phyloP scores from a whole-genome alignment of 2,113 vertebrate species.

The Cheirogaleus medius region DNA sequence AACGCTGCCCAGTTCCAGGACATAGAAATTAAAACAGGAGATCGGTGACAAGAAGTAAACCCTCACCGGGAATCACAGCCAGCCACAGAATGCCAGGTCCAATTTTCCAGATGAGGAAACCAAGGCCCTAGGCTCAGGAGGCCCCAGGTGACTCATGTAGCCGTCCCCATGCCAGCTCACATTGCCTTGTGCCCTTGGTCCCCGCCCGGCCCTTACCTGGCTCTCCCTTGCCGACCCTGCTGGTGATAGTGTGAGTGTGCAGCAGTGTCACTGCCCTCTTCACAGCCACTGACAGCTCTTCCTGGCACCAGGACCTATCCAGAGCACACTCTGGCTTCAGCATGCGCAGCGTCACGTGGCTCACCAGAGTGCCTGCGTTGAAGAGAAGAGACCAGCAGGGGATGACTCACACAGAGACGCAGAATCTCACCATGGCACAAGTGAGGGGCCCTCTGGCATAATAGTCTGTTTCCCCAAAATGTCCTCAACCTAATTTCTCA shows the following conservation, averaged over 20 bases:
- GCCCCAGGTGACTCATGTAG: accelerated
- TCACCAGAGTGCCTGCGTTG: conserved; percentile 90
- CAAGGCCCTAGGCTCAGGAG: neutral
- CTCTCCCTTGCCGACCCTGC: conserved; percentile 86
- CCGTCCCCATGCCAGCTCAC: neutral
- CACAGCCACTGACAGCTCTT: conserved; percentile 91
- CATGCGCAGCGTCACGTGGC: conserved; percentile 94
- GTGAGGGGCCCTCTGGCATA: neutral
- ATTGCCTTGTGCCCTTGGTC: accelerated
- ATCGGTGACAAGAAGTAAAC: neutral
- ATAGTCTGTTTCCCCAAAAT: neutral
- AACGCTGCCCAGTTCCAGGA: neutral
- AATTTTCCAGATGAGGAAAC: neutral
- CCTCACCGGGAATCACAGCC: accelerated
- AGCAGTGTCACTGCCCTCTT: conserved; percentile 90
- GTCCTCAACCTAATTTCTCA: neutral
- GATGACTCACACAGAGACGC: neutral
- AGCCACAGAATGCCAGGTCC: neutral
- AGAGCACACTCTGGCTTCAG: conserved; percentile 94
- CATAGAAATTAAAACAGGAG: neutral
- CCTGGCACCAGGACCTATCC: conserved; percentile 94
- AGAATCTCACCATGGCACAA: neutral
- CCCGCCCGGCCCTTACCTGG: conserved; percentile 73
- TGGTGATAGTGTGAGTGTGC: conserved; percentile 89
- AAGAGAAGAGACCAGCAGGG: neutral